Evolutionary conservation across 2,113 vertebrate species (phyloP), one percentile per base, ranked within the genome.

Genomic region (Thymallus thymallus): DNA sequence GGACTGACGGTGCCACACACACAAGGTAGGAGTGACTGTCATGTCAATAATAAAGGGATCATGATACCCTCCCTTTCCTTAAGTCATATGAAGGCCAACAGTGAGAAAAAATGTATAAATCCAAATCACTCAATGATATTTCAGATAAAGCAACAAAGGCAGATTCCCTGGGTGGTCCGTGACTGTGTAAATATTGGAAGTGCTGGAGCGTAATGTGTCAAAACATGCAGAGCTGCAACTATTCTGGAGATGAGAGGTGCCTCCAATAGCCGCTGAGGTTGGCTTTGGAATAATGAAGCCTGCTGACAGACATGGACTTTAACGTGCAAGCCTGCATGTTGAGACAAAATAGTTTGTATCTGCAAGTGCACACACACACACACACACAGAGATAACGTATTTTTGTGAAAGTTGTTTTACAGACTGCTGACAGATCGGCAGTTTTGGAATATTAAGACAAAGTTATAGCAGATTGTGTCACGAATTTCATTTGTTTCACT

Each of bases 241-340:
- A 55, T 80, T 82, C 76, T 82, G 84, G 56, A 79, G 80, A 68
- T 71, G 74, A 76, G 75, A 68, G 76, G 87, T 82, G 60, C 76
- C 79, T 71, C 85, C 79, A 80, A 72, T 23, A 75, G 64, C 77
- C 81, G 70, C 22, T 71, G 72, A 69, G 75, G 80, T 85, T 85
- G 80, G 75, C 77, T 72, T 84, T 82, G 83, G 77, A 74, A 64
- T 85, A 85, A 76, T 82, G 63, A 76, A 72, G 74, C 70, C 81
- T 81, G 85, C 65, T 88, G 86, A 90, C 87, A 90, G 86, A 84
- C 64, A 73, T 74, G 85, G 76, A 23, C 75, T 61, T 76, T 76
- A 51, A 83, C 85, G 83, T 79, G 67, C 65, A 71, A 72, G 86
- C 82, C 83, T 0, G 13, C 66, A 68, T 68, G 66, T n/a, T 46